These are phyloP conservation scores for Trilocha varians DNA, from an alignment of 2,888 invertebrate genomes.

Conservation along the genomic window DNA sequence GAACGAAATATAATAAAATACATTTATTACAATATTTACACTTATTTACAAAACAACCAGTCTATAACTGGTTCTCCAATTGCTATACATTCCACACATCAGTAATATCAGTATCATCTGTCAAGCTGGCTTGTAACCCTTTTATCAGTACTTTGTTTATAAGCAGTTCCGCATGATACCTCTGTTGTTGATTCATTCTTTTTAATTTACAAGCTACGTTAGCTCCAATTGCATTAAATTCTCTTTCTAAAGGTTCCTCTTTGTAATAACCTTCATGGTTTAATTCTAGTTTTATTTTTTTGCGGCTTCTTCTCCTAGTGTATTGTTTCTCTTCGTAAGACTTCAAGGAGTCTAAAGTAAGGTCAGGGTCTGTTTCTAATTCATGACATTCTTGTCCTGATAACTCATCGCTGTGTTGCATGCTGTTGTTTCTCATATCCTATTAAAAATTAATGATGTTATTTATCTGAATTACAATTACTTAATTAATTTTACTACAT, in stretches of 20 bases:
- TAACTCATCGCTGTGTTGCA: slow-evolving; percentile 1
- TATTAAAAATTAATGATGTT: too few relatives aligned
- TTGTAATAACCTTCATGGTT: slow-evolving; percentile 7
- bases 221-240: slow-evolving; percentile 28
- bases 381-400: slow-evolving; percentile 2
- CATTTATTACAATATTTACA: background rate
- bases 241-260: slow-evolving; percentile 17
- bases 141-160: slow-evolving; percentile 33
- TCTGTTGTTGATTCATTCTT: slow-evolving; percentile 27
- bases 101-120: slow-evolving; percentile 27
- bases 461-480: too few relatives aligned
- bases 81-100: slow-evolving; percentile 15
- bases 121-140: slow-evolving; percentile 25
- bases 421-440: slow-evolving; percentile 1
- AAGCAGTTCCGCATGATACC: slow-evolving; percentile 28
- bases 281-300: slow-evolving; percentile 6
- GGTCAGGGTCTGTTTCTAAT: slow-evolving; percentile 2
- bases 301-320: background rate
- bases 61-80: background rate
- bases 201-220: slow-evolving; percentile 32
- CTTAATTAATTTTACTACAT: too few relatives aligned
- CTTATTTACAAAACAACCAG: background rate
- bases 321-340: slow-evolving; percentile 2
- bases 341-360: slow-evolving; percentile 1
- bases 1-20: background rate